Evolutionary conservation across 2,888 invertebrate genomes (phyloP).

Genomic region (Lycia hirtaria): DNA sequence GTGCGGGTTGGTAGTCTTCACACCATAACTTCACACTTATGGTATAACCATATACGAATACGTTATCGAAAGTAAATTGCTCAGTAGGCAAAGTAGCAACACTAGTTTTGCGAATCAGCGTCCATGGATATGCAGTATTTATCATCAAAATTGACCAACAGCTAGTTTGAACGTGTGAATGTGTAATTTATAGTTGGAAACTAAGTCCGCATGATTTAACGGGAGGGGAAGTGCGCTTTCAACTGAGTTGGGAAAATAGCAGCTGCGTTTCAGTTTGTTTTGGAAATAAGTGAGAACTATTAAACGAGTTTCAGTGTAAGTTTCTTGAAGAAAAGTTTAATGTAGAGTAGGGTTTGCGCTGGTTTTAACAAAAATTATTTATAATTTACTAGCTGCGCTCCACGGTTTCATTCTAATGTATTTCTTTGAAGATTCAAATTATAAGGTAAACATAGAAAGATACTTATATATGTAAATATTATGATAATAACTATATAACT

Average conservation of each 20-base stretch:
- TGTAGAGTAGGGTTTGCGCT: neutral
- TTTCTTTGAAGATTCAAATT: too few species aligned
- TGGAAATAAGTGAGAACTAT: constrained; percentile 3
- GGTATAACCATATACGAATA: too few species aligned
- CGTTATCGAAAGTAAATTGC: too few species aligned
- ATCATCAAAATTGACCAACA: constrained; percentile 31
- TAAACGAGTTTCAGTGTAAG: constrained; percentile 1
- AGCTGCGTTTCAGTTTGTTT: constrained; percentile 16
- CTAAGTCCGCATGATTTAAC: constrained; percentile 41
- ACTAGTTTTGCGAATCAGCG: too few species aligned
- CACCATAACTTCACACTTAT: too few species aligned
- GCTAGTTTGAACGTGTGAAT: constrained; percentile 39
- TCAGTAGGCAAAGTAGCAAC: too few species aligned
- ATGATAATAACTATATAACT: too few species aligned
- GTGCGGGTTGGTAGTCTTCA: too few species aligned
- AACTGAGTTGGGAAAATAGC: constrained; percentile 15
- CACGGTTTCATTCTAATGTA: too few species aligned
- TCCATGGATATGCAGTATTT: constrained; percentile 3
- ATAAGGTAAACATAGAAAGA: too few species aligned
- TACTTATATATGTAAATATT: too few species aligned
- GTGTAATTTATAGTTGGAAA: constrained; percentile 40
- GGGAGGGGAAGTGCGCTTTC: constrained; percentile 33
- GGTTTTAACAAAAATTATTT: neutral
- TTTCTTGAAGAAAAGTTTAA: neutral
- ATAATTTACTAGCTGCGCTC: neutral